phyloP scores from a whole-genome alignment of 2,888 invertebrate species.

The Nomada goodeniana region DNA sequence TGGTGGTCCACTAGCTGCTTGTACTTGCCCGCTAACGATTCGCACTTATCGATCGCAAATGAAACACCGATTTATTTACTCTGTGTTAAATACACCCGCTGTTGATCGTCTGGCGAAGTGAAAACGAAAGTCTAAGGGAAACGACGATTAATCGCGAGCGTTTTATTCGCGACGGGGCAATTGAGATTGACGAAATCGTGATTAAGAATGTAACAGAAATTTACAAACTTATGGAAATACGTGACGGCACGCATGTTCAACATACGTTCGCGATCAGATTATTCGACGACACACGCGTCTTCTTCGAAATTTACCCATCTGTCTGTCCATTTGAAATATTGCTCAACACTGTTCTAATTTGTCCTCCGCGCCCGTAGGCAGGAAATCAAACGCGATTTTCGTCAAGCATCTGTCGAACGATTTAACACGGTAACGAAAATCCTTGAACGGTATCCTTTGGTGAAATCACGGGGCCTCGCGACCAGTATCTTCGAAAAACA shows the following conservation, averaged over 20 bases:
- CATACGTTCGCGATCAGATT: too few relatives aligned
- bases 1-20: constrained; percentile 32
- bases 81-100: too few relatives aligned
- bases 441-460: constrained; percentile 31
- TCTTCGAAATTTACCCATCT: not conserved
- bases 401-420: not conserved
- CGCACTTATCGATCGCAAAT: not conserved
- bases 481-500: constrained; percentile 50
- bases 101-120: not conserved
- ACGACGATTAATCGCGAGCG: not conserved
- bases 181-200: not conserved
- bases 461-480: constrained; percentile 4
- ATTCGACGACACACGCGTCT: not conserved
- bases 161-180: not conserved
- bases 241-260: not conserved
- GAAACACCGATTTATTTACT: not conserved
- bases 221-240: not conserved
- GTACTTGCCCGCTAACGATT: constrained; percentile 36
- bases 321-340: not conserved
- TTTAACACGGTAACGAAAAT: not conserved
- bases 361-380: not conserved
- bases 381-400: not conserved
- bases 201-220: not conserved
- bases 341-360: not conserved
- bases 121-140: not conserved